Conservation (phyloP, 2,113 vertebrate species). For the Chaetorhynchus papuensis region DNA sequence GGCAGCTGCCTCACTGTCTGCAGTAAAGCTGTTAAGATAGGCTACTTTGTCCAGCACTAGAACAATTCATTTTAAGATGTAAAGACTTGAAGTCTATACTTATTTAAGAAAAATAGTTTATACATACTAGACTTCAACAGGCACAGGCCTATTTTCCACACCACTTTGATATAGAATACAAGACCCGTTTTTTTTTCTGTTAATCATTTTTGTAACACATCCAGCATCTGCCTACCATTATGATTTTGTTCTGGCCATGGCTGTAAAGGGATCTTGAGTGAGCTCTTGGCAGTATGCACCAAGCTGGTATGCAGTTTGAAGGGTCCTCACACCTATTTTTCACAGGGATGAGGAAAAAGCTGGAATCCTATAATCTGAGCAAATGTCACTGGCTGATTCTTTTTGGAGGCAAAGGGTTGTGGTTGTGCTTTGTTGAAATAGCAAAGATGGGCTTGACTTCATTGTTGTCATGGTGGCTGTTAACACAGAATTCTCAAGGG, state of each 20-base stretch:
- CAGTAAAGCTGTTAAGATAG: not conserved
- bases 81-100: not conserved
- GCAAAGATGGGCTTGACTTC: not conserved
- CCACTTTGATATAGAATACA: not conserved
- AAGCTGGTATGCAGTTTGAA: not conserved
- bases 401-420: not conserved
- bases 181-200: rapidly evolving
- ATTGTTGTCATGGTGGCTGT: not conserved
- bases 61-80: not conserved
- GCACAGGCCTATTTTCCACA: not conserved
- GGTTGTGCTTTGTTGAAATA: not conserved
- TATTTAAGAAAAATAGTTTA: not conserved
- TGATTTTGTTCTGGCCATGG: not conserved
- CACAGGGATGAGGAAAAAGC: not conserved
- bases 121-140: not conserved
- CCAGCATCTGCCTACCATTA: not conserved
- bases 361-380: not conserved
- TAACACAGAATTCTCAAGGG: not conserved
- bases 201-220: not conserved
- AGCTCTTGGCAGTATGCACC: not conserved
- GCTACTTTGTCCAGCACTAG: not conserved
- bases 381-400: not conserved
- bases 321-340: not conserved
- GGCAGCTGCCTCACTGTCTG: not conserved
- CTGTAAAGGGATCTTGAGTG: not conserved